Evolutionary conservation across 2,888 invertebrate species (phyloP).

Genomic region (Lampropteryx suffumata): DNA sequence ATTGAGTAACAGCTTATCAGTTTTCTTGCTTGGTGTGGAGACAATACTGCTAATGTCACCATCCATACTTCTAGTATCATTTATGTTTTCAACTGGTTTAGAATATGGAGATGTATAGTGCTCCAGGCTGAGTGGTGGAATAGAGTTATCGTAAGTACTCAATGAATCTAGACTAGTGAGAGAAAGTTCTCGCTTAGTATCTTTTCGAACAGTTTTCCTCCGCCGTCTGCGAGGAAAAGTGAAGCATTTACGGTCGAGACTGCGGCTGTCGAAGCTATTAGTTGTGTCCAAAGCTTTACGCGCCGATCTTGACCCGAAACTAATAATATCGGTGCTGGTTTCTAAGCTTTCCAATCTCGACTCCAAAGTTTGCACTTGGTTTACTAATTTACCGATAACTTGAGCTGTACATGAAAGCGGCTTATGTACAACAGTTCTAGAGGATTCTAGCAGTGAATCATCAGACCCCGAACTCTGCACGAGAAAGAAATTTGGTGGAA

Average conservation of each 20-base stretch:
- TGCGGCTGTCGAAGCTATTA: constrained; percentile 60
- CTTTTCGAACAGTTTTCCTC: constrained; percentile 50
- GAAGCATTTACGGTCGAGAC: constrained; percentile 62
- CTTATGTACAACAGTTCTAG: constrained; percentile 74
- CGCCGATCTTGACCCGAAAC: constrained; percentile 42
- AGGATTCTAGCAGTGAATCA: constrained; percentile 68
- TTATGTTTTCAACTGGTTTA: constrained; percentile 19
- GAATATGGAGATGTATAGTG: constrained; percentile 18
- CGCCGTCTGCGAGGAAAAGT: constrained; percentile 72
- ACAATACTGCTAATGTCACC: constrained; percentile 75
- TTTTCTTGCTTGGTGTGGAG: constrained; percentile 72
- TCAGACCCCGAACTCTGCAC: constrained; percentile 84
- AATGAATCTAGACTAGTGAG: constrained; percentile 59
- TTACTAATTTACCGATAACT: constrained; percentile 80
- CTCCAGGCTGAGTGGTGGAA: constrained; percentile 52
- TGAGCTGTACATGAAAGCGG: constrained; percentile 74
- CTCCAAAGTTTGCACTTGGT: constrained; percentile 85
- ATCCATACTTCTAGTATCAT: constrained; percentile 63
- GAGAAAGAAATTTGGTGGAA: constrained; percentile 89
- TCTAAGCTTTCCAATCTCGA: constrained; percentile 75
- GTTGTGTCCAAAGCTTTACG: constrained; percentile 55
- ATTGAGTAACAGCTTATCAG: constrained; percentile 68
- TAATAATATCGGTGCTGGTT: constrained; percentile 59
- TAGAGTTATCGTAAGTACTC: constrained; percentile 35
- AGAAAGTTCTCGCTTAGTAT: constrained; percentile 53